Conservation (phyloP, 2,888 invertebrate species). For the Plagodis dolabraria region DNA sequence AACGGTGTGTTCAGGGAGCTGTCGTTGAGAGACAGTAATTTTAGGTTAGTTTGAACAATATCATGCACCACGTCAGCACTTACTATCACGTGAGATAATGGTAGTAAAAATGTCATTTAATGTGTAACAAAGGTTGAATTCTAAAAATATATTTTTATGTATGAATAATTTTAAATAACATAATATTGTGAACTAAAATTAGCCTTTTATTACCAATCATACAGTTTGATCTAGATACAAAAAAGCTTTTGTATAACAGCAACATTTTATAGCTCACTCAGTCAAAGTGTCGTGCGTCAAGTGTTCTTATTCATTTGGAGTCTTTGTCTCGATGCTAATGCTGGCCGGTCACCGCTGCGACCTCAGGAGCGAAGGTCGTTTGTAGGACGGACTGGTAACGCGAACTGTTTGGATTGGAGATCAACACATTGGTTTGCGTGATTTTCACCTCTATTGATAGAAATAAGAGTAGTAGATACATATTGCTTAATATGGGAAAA, state of each 20-base stretch:
- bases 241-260: constrained; percentile 29
- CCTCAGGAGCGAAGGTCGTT: constrained; percentile 75
- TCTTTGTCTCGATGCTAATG: constrained; percentile 81
- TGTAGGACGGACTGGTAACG: constrained; percentile 66
- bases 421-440: constrained; percentile 42
- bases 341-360: constrained; percentile 74
- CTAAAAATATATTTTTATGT: too few species aligned
- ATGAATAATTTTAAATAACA: too few species aligned
- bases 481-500: not conserved
- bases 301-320: constrained; percentile 71
- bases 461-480: not conserved
- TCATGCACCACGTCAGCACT: too few species aligned
- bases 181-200: too few species aligned
- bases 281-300: constrained; percentile 67
- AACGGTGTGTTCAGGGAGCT: too few species aligned
- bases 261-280: constrained; percentile 54
- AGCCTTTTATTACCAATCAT: too few species aligned
- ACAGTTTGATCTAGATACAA: too few species aligned
- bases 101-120: too few species aligned
- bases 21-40: too few species aligned
- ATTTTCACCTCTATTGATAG: constrained; percentile 40
- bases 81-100: too few species aligned
- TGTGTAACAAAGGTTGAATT: too few species aligned
- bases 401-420: constrained; percentile 46
- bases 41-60: too few species aligned